Conservation (phyloP, 1,140 invertebrate genomes). For the Camponotus floridanus region DNA sequence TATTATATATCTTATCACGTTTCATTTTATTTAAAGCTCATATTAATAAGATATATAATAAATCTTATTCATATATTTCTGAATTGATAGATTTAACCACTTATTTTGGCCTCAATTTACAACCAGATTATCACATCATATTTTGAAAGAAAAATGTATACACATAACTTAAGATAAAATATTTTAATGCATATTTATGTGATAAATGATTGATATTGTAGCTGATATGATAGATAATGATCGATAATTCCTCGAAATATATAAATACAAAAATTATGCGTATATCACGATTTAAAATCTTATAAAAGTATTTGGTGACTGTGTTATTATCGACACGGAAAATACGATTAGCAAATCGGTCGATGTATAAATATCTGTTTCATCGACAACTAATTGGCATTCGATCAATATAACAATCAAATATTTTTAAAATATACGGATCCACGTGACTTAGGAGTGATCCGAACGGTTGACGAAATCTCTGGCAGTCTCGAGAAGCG, state of each 20-base stretch:
- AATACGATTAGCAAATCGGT: conserved; percentile 24
- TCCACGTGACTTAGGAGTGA: conserved; percentile 43
- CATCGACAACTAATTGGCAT: conserved; percentile 17
- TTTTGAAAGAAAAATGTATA: conserved; percentile 12
- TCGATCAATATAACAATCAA: background rate
- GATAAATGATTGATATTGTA: background rate
- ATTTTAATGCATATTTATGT: background rate
- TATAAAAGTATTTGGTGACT: background rate
- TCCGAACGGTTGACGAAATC: conserved; percentile 44
- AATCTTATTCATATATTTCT: conserved; percentile 3
- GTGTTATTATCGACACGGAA: background rate
- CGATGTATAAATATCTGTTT: background rate
- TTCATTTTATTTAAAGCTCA: conserved; percentile 1
- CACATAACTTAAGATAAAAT: background rate
- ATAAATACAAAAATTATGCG: background rate
- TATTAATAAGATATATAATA: conserved; percentile 23
- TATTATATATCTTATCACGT: background rate
- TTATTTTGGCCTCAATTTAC: background rate
- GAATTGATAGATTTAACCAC: conserved; percentile 26
- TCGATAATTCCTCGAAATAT: conserved; percentile 35
- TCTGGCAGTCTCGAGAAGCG: conserved; percentile 39
- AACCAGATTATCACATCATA: background rate
- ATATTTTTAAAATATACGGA: background rate
- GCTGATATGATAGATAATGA: background rate
- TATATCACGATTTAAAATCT: background rate